Percentiles rank a stretch among this genome's conserved stretches.
phyloP scores from a whole-genome alignment of 2,113 vertebrate species.

The Atherinomorus stipes region DNA sequence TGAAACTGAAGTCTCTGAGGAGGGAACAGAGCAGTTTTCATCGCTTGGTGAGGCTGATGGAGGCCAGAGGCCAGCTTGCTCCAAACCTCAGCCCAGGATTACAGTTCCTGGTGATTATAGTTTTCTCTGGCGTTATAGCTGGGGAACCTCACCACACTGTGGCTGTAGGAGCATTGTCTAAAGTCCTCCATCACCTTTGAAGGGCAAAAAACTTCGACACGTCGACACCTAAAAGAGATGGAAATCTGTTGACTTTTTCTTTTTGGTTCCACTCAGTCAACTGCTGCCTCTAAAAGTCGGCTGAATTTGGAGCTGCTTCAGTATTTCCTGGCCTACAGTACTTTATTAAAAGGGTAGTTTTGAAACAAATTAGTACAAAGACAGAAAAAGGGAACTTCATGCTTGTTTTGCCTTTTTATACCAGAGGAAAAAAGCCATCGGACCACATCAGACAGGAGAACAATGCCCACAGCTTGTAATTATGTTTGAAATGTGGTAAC shows the following conservation, averaged over 20 bases:
- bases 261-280: not conserved
- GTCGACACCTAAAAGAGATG: not conserved
- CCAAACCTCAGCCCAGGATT: conserved; percentile 50
- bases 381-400: conserved; percentile 59
- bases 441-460: conserved; percentile 79
- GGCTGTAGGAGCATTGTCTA: conserved; percentile 24
- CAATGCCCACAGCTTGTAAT: conserved; percentile 79
- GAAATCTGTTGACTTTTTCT: not conserved
- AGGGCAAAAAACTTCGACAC: not conserved
- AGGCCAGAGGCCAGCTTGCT: conserved; percentile 17
- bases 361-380: conserved; percentile 58
- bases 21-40: not conserved
- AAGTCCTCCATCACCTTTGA: conserved; percentile 19
- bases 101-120: conserved; percentile 58
- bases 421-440: conserved; percentile 44
- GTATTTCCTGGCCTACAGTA: conserved; percentile 26
- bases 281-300: conserved; percentile 1
- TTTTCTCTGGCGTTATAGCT: conserved; percentile 33
- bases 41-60: not conserved
- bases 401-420: conserved; percentile 66
- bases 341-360: conserved; percentile 60
- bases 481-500: conserved; percentile 82
- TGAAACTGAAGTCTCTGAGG: not conserved
- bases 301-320: conserved; percentile 11
- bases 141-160: conserved; percentile 22